Percentiles rank a stretch among this genome's conserved stretches.
Evolutionary conservation across 2,113 vertebrate species (phyloP).

Genomic region (Apteryx mantelli): DNA sequence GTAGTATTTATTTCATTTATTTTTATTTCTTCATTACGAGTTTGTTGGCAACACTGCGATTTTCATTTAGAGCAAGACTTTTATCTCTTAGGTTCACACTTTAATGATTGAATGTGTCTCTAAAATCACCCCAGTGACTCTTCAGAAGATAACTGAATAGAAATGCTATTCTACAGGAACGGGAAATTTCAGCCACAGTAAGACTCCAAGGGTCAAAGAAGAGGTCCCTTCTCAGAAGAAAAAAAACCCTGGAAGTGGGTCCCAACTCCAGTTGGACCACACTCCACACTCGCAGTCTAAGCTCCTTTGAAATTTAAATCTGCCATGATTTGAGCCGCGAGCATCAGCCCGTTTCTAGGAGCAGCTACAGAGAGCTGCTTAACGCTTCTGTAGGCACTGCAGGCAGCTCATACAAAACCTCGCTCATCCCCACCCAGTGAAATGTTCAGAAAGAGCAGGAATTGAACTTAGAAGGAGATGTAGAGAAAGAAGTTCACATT

Average conservation of each 20-base stretch:
- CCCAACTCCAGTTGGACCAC: background rate
- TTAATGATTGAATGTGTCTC: fast-evolving
- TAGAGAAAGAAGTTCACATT: background rate
- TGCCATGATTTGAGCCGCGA: fast-evolving
- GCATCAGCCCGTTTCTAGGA: background rate
- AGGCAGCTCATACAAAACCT: background rate
- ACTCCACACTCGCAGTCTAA: fast-evolving
- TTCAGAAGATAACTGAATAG: fast-evolving
- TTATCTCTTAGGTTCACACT: background rate
- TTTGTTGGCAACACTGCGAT: background rate
- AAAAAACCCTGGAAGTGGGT: background rate
- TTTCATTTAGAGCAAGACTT: background rate
- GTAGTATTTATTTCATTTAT: background rate
- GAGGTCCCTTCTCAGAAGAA: background rate
- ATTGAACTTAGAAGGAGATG: background rate
- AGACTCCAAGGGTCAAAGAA: background rate
- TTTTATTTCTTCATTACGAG: background rate
- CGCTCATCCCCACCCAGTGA: background rate
- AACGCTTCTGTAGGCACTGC: background rate
- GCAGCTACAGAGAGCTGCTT: background rate
- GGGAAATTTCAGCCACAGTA: background rate
- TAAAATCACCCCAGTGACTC: background rate
- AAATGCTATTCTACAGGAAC: background rate
- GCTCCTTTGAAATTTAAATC: background rate
- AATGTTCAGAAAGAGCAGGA: background rate